Conservation (phyloP, 1,140 invertebrate species). For the Eurytemora carolleeae region DNA sequence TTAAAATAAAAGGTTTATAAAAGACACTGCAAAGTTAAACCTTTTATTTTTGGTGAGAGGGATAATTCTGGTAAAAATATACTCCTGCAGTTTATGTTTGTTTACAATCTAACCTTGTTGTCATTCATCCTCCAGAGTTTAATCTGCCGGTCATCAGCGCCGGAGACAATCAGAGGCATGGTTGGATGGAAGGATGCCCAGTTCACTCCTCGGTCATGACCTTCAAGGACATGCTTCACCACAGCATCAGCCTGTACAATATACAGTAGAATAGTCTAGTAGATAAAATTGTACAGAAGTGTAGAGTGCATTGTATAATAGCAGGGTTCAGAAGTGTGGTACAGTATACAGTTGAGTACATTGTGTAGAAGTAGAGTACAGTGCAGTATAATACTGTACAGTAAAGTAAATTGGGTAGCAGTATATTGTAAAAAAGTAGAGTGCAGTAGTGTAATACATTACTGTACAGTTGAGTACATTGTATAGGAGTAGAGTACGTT, state of each 20-base stretch:
- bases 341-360: too few species aligned
- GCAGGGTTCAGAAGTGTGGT: too few species aligned
- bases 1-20: slow-evolving; percentile 11
- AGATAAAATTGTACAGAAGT: too few species aligned
- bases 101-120: slow-evolving; percentile 40
- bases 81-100: slow-evolving; percentile 4
- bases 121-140: slow-evolving; percentile 99
- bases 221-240: slow-evolving; percentile 93
- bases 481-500: too few species aligned
- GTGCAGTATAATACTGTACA: too few species aligned
- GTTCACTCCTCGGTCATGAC: slow-evolving; percentile 91
- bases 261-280: slow-evolving; percentile 67
- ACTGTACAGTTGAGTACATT: too few species aligned
- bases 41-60: not conserved
- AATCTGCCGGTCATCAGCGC: slow-evolving; percentile 89
- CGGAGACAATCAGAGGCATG: slow-evolving; percentile 84
- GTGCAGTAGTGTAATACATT: too few species aligned
- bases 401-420: too few species aligned
- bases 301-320: too few species aligned
- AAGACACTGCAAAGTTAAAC: slow-evolving; percentile 9
- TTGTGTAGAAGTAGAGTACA: too few species aligned
- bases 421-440: too few species aligned
- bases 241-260: slow-evolving; percentile 94
- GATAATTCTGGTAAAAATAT: not conserved
- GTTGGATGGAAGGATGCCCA: slow-evolving; percentile 94